Base-by-base conservation (phyloP, 2,888 invertebrate genomes). In the Orchesella flavescens region DNA sequence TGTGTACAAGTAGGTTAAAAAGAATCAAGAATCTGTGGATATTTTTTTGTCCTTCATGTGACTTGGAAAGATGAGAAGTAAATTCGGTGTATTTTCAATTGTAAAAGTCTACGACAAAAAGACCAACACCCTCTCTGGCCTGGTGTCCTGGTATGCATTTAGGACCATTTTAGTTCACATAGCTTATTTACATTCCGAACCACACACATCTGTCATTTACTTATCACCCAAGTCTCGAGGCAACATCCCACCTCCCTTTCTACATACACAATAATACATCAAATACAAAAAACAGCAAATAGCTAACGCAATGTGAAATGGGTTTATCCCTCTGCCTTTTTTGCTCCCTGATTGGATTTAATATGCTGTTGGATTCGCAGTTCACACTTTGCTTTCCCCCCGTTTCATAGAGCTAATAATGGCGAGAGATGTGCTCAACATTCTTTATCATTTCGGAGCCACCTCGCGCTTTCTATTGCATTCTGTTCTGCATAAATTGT, bases 201-300 rank as follows among this genome's bases (percentile, higher is more conserved):
- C 66, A 76, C 76, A 76, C 65, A 66, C 76, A 68, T 76, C 76
- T 76, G 76, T 76, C 76, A 76, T 76, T 76, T 76, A 55, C 76
- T 76, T 76, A 76, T 76, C 76, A 68, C 66, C 46, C 55, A 57
- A 43, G 61, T 46, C 66, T 57, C n/a, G 43, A 55, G 65, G 57
- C 55, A 49, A 75, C 49, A 75, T 75, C 24, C 3, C 55, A 71
- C 46, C 61, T 61, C 44, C 73, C 61, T 43, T 61, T 13, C 59
- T 9, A 10, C 13, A 46, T 13, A 46, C 46, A 46, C 46, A 10
- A 13, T 46, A 46, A 9, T 9, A 10, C 46, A 13, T 46, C 46
- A 46, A 46, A 13, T n/a, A 53, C 53, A 53, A 13, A 53, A 10
- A 1, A 53, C 53, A 17, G 53, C 1, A 17, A 53, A n/a, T 3